These are phyloP conservation scores for Drosophila merina DNA, from an alignment of 2,888 invertebrate species.

Conservation along the genomic window DNA sequence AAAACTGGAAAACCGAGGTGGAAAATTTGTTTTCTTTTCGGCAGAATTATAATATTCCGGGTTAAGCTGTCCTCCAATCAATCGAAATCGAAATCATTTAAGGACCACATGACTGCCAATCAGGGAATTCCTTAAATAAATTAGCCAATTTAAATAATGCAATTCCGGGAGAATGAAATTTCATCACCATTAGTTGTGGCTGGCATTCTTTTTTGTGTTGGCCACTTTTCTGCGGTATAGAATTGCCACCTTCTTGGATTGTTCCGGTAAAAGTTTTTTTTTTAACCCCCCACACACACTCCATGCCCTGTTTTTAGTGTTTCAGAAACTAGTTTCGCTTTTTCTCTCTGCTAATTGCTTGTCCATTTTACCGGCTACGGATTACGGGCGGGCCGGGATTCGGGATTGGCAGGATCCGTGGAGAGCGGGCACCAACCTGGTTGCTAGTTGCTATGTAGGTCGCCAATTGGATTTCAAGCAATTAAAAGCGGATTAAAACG, in stretches of 20 bases:
- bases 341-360: conserved; percentile 36
- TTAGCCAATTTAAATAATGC: conserved; percentile 17
- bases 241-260: conserved; percentile 18
- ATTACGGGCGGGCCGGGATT: conserved; percentile 2
- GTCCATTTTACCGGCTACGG: conserved; percentile 25
- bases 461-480: conserved; percentile 77
- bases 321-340: conserved; percentile 27
- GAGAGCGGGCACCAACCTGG: conserved; percentile 25
- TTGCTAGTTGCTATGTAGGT: conserved; percentile 61
- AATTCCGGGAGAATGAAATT: conserved; percentile 12
- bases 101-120: too few relatives aligned
- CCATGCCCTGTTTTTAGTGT: background rate
- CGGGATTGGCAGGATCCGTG: conserved; percentile 8
- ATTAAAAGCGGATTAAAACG: conserved; percentile 76
- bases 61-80: background rate
- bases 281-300: conserved; percentile 16
- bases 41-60: conserved; percentile 21
- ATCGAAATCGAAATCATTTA: too few relatives aligned
- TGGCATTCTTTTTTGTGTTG: conserved; percentile 11
- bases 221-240: conserved; percentile 8
- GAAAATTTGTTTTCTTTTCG: conserved; percentile 27
- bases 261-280: conserved; percentile 39
- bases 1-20: conserved; percentile 7
- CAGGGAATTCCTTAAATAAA: conserved; percentile 17
- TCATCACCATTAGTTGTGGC: conserved; percentile 1